phyloP scores from a whole-genome alignment of 2,888 invertebrate species.

The Pheosia gnoma region DNA sequence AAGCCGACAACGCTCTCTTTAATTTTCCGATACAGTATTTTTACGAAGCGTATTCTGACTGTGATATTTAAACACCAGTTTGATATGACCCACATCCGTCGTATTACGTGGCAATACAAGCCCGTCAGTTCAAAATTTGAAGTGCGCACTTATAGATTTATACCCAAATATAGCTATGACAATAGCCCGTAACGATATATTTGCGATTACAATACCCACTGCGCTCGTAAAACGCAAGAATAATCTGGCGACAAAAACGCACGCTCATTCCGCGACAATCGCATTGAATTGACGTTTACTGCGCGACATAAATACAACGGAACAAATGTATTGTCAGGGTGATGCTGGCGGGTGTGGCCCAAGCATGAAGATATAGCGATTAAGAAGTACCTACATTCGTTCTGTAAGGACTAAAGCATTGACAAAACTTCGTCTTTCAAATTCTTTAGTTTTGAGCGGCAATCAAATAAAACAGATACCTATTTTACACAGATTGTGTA shows the following conservation, averaged over 20 bases:
- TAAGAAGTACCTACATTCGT: background rate
- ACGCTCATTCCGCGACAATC: slow-evolving; percentile 36
- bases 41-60: too few relatives aligned
- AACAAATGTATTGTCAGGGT: slow-evolving; percentile 51
- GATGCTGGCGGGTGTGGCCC: slow-evolving; percentile 14
- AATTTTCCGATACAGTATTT: too few relatives aligned
- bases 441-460: too few relatives aligned
- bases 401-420: too few relatives aligned
- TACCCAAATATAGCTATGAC: background rate
- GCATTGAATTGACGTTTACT: slow-evolving; percentile 64
- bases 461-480: too few relatives aligned
- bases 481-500: too few relatives aligned
- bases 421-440: too few relatives aligned
- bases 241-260: slow-evolving; percentile 8
- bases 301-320: slow-evolving; percentile 58
- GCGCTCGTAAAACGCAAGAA: slow-evolving; percentile 3
- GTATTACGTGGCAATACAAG: too few relatives aligned
- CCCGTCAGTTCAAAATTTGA: too few relatives aligned
- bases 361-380: slow-evolving; percentile 4
- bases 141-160: background rate
- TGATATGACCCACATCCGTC: too few relatives aligned
- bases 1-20: too few relatives aligned
- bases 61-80: too few relatives aligned
- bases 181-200: background rate
- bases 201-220: background rate